Evolutionary conservation across 2,888 invertebrate genomes (phyloP).

Genomic region (Gymnoscelis rufifasciata): DNA sequence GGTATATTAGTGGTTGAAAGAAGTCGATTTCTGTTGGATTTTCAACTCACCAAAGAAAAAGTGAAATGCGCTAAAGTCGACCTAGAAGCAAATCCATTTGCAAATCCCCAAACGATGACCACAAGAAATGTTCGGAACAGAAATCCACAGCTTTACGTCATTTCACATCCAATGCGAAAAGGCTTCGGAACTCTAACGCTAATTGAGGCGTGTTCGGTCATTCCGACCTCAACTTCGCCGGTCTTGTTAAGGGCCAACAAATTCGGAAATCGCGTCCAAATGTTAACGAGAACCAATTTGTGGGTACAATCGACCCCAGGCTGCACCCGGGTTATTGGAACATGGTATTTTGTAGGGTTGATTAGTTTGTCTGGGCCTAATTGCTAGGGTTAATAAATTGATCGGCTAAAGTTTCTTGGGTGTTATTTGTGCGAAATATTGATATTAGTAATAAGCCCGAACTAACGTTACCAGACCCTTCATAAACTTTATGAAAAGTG

Average conservation of each 20-base stretch:
- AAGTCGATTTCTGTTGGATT: no score
- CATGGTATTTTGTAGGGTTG: slow-evolving; percentile 56
- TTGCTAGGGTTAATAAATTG: slow-evolving; percentile 28
- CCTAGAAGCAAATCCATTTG: background rate
- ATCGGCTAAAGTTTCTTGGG: slow-evolving; percentile 13
- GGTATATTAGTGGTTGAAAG: no score
- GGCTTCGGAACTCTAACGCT: slow-evolving; percentile 46
- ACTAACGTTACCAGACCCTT: background rate
- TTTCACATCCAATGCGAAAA: slow-evolving; percentile 33
- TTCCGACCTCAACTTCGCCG: slow-evolving; percentile 61
- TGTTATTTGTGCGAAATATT: slow-evolving; percentile 10
- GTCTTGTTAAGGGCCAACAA: slow-evolving; percentile 66
- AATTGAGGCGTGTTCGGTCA: slow-evolving; percentile 73
- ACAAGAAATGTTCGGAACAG: background rate
- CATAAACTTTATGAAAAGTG: background rate
- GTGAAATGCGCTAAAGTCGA: no score
- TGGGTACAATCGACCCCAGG: slow-evolving; percentile 36
- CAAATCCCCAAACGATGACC: background rate
- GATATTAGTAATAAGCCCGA: background rate
- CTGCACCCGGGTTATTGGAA: slow-evolving; percentile 36
- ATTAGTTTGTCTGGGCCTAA: slow-evolving; percentile 49
- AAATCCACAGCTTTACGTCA: background rate
- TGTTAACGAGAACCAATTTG: slow-evolving; percentile 74
- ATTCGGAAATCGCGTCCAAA: slow-evolving; percentile 71
- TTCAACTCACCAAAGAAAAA: no score